These are phyloP conservation scores for Ptyas mucosa DNA, from an alignment of 2,113 vertebrate species.

Conservation along the genomic window DNA sequence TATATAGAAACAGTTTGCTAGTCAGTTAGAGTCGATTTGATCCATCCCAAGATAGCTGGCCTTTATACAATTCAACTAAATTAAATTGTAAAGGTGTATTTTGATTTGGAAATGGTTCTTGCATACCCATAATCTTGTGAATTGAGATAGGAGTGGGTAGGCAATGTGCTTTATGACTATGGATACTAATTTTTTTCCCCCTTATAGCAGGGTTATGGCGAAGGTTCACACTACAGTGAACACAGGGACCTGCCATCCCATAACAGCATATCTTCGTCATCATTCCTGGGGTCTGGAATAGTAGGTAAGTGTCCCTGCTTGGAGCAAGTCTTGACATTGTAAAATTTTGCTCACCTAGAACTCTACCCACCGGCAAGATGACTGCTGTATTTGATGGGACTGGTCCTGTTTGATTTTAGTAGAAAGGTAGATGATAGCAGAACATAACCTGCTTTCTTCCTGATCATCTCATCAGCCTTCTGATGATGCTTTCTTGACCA, in stretches of 20 bases:
- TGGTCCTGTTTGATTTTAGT: not conserved
- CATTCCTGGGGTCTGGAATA: constrained; percentile 88
- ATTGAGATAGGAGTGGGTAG: not conserved
- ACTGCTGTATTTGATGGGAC: not conserved
- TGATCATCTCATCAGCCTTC: not conserved
- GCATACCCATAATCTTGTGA: not conserved
- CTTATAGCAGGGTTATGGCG: constrained; percentile 78
- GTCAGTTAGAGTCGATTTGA: not conserved
- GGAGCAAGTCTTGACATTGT: not conserved
- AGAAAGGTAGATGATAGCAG: not conserved
- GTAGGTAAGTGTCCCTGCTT: constrained; percentile 73
- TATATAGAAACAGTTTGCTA: not conserved
- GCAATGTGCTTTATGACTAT: not conserved
- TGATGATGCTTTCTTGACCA: too few relatives aligned
- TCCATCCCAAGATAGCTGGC: too few relatives aligned
- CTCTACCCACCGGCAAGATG: too few relatives aligned
- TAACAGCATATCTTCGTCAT: constrained; percentile 72
- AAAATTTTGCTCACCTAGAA: too few relatives aligned
- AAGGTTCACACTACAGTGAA: constrained; percentile 85
- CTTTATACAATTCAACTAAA: not conserved
- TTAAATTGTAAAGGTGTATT: not conserved
- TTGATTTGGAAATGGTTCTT: not conserved
- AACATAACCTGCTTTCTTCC: not conserved
- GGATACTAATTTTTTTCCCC: rapidly evolving
- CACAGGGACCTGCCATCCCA: constrained; percentile 80